phyloP scores from a whole-genome alignment of 1,140 invertebrate species.

The Helicoverpa zea region DNA sequence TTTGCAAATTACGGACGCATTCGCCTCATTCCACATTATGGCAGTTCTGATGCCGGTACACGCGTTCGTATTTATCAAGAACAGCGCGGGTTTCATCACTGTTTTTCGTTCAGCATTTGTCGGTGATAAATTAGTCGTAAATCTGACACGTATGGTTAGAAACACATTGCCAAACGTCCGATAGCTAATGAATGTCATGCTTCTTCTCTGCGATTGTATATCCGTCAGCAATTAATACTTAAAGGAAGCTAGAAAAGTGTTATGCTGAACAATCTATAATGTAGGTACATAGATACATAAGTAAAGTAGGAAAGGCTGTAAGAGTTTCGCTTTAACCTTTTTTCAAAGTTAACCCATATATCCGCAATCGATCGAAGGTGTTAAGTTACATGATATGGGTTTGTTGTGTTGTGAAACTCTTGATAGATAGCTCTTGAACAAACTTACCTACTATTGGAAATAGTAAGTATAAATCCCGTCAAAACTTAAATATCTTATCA shows the following conservation, averaged over 20 bases:
- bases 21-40: neutral
- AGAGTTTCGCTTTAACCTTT: neutral
- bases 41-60: neutral
- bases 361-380: neutral
- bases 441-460: neutral
- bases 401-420: neutral
- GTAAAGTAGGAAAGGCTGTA: neutral
- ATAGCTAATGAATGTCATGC: slow-evolving; percentile 21
- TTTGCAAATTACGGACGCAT: neutral
- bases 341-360: slow-evolving; percentile 8
- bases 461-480: too few relatives aligned
- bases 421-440: neutral
- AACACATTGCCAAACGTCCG: slow-evolving; percentile 22
- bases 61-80: slow-evolving; percentile 13
- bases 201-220: neutral
- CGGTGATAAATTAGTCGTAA: slow-evolving; percentile 32
- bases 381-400: neutral
- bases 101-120: neutral
- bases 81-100: slow-evolving; percentile 15
- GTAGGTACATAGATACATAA: neutral
- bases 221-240: neutral
- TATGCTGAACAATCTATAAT: neutral
- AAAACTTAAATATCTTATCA: too few relatives aligned
- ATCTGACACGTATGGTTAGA: slow-evolving; percentile 11
- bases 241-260: neutral